Base-by-base conservation (phyloP, 2,888 invertebrate species). In the Holacanthella duospinosa region DNA sequence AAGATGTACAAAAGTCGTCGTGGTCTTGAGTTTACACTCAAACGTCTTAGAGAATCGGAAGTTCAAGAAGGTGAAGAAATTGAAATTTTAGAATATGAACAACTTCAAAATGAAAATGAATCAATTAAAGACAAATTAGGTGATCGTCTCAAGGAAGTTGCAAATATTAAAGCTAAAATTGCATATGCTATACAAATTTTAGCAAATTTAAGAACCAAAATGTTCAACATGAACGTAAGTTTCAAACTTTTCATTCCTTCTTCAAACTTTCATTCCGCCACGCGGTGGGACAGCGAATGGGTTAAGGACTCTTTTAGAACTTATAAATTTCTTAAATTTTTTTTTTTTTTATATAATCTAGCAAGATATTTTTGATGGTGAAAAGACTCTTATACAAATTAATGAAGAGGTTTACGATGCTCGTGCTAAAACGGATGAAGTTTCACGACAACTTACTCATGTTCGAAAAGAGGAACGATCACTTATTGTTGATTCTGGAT, bases 71-170 rank as follows among this genome's bases (percentile, higher is more conserved):
- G 62, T 16, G 62, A 63, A 53, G 68, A 64, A 16, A 58, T 68
- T 2, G 64, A 68, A 55, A 64, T 64, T 60, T 36, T 67, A 1
- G 62, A 66, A 26, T 68, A 64, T 43, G 68, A 68, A 55, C 68
- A 68, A 60, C 57, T 68, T 2, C 60, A 60, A 53, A 59, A 66
- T 0, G 68, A 68, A 25, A 68, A 68, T 61, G 54, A 59, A n/a
- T 29, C 63, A 16, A 24, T 68, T 27, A 64, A 64, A 43, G 63
- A 62, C 25, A 62, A 62, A 48, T 29, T 68, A 1, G 61, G 62
- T 21, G 63, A 66, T 44, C 36, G 66, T 43, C 29, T 58, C 26
- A 60, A 60, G 27, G 66, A 66, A 21, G 58, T 64, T 44, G 64
- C 66, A 26, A 64, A 61, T 28, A 66, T 68, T 24, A 64, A 68